A percentile compares a stretch with the other conserved stretches of the same genome.
Conservation (phyloP, 2,113 vertebrate genomes). For the Leptobrachium leishanense region DNA sequence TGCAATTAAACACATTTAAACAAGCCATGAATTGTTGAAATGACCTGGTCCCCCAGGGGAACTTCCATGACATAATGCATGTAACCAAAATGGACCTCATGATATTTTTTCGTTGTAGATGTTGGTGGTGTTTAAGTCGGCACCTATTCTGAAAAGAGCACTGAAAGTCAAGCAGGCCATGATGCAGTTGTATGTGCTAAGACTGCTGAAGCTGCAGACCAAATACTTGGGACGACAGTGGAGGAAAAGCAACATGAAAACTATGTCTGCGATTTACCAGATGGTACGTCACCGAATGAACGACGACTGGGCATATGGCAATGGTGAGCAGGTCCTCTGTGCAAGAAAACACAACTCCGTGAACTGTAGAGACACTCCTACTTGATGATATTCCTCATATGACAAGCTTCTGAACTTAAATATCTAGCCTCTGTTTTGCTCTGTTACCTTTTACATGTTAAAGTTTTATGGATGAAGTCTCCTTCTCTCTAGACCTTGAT, state of each 20-base stretch:
- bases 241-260: slow-evolving; percentile 88
- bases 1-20: no score
- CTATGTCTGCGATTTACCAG: slow-evolving; percentile 89
- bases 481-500: slow-evolving; percentile 79
- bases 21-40: no score
- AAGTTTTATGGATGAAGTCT: no score
- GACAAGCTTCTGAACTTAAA: no score
- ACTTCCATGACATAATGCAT: no score
- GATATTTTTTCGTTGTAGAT: slow-evolving; percentile 68
- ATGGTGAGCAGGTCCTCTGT: slow-evolving; percentile 62
- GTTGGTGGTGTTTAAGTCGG: slow-evolving; percentile 97
- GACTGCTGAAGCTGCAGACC: slow-evolving; percentile 84
- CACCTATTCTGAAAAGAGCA: slow-evolving; percentile 91
- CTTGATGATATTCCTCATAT: no score
- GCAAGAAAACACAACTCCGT: background rate
- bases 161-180: slow-evolving; percentile 97
- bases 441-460: background rate
- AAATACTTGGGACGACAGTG: slow-evolving; percentile 81
- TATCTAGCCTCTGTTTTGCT: background rate
- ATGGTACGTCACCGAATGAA: slow-evolving; percentile 86
- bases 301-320: slow-evolving; percentile 87
- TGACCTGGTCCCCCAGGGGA: no score
- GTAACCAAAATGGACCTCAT: no score
- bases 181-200: slow-evolving; percentile 94
- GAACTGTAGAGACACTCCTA: no score